These are phyloP conservation scores for Atta texana DNA, from an alignment of 1,140 invertebrate species.

Conservation along the genomic window DNA sequence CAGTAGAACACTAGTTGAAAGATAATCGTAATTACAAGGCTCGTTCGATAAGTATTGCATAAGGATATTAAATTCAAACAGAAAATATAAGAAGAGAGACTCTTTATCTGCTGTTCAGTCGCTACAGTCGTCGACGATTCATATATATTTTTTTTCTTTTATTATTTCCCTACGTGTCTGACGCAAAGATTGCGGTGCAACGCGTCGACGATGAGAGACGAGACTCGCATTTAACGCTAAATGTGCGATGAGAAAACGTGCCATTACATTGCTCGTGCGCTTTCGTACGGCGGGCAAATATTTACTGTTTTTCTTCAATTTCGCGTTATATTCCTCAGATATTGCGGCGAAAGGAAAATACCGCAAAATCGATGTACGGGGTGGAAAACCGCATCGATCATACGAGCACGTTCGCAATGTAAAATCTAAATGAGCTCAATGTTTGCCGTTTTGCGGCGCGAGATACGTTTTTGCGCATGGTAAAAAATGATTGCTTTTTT, in stretches of 20 bases:
- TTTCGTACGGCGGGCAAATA: conserved; percentile 25
- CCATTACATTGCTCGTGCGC: conserved; percentile 22
- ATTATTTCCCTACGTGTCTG: background rate
- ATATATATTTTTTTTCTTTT: background rate
- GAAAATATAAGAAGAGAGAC: background rate
- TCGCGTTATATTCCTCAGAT: conserved; percentile 37
- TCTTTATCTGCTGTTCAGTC: no score
- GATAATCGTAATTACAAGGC: background rate
- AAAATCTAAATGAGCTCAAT: conserved; percentile 29
- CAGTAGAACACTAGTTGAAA: no score
- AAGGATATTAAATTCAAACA: conserved; percentile 2
- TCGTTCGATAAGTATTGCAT: background rate
- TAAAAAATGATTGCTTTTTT: conserved; percentile 5
- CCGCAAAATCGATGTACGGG: conserved; percentile 5
- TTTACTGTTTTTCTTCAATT: conserved; percentile 58
- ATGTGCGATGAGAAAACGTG: conserved; percentile 34
- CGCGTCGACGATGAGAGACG: background rate
- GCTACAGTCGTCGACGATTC: no score
- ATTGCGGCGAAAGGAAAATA: conserved; percentile 32
- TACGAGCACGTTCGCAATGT: background rate
- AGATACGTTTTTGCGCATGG: background rate
- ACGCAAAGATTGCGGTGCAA: background rate
- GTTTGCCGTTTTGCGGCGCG: conserved; percentile 29
- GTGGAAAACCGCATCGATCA: conserved; percentile 34
- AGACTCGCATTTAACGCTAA: conserved; percentile 31